Conservation (phyloP, 2,888 invertebrate genomes). For the Cheilosia variabilis region DNA sequence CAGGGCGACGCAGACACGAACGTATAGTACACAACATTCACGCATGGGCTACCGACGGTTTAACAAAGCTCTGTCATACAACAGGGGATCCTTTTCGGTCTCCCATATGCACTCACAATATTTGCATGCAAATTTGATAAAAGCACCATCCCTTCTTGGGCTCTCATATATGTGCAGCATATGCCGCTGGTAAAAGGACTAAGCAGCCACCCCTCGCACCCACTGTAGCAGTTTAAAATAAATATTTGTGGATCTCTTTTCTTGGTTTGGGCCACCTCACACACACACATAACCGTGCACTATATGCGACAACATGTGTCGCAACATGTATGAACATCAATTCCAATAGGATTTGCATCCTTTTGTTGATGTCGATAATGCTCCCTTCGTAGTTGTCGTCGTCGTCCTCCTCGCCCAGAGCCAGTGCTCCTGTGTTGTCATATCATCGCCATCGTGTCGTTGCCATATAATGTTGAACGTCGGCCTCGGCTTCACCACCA, state of each 20-base stretch:
- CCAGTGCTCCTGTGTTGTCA: constrained; percentile 8
- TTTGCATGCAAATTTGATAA: constrained; percentile 74
- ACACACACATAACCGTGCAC: not conserved
- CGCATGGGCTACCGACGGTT: constrained; percentile 65
- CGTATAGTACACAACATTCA: constrained; percentile 43
- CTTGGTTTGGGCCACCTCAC: not conserved
- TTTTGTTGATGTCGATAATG: constrained; percentile 74
- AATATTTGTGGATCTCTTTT: constrained; percentile 62
- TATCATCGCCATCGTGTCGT: constrained; percentile 5
- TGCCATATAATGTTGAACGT: constrained; percentile 1
- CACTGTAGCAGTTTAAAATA: constrained; percentile 66
- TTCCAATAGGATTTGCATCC: constrained; percentile 75
- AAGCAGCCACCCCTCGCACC: constrained; percentile 17
- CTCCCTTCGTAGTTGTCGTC: constrained; percentile 29
- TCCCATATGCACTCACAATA: constrained; percentile 68
- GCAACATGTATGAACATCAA: constrained; percentile 73
- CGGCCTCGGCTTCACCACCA: not conserved
- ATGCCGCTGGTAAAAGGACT: constrained; percentile 25
- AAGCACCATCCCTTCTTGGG: constrained; percentile 48
- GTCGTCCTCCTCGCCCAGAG: constrained; percentile 10
- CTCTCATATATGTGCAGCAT: constrained; percentile 10
- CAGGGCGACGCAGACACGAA: not conserved
- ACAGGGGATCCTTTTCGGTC: constrained; percentile 38
- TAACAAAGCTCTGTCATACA: constrained; percentile 46
- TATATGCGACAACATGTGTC: constrained; percentile 65